phyloP scores from a whole-genome alignment of 1,140 invertebrate genomes.

The Penaeus chinensis region DNA sequence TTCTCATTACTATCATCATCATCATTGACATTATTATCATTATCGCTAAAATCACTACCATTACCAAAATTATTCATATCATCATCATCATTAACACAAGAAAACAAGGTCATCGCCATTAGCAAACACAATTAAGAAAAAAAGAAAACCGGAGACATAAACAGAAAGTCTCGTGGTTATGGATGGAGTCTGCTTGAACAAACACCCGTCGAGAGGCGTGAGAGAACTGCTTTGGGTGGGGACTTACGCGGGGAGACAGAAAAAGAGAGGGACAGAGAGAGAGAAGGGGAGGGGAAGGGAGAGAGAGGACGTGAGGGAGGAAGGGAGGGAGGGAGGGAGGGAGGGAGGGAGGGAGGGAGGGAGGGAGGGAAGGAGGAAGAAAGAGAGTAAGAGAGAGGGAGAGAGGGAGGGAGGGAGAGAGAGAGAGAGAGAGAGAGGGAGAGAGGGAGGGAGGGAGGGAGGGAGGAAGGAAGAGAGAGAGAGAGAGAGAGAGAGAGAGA shows the following conservation, averaged over 20 bases:
- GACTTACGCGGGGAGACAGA: neutral
- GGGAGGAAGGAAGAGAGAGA: neutral
- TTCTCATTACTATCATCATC: too few relatives aligned
- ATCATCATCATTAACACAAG: too few relatives aligned
- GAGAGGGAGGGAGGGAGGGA: neutral
- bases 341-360: neutral
- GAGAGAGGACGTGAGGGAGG: neutral
- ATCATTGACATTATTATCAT: too few relatives aligned
- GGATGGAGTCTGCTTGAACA: too few relatives aligned
- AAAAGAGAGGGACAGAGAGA: neutral
- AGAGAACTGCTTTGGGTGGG: neutral
- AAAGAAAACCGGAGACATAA: too few relatives aligned
- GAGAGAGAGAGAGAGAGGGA: slow-evolving; percentile 34
- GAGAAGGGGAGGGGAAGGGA: neutral
- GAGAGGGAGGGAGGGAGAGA: slow-evolving; percentile 37
- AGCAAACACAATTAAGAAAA: too few relatives aligned
- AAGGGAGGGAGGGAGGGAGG: neutral
- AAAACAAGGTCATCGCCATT: too few relatives aligned
- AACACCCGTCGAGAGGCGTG: too few relatives aligned
- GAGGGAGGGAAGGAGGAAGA: neutral
- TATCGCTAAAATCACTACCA: too few relatives aligned
- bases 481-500: neutral
- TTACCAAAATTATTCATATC: too few relatives aligned
- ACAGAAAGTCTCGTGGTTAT: too few relatives aligned
- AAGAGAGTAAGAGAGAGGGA: neutral